Percentiles rank a stretch among this genome's conserved stretches.
Conservation (phyloP, 2,797 vertebrate genomes). For the Masticophis lateralis region DNA sequence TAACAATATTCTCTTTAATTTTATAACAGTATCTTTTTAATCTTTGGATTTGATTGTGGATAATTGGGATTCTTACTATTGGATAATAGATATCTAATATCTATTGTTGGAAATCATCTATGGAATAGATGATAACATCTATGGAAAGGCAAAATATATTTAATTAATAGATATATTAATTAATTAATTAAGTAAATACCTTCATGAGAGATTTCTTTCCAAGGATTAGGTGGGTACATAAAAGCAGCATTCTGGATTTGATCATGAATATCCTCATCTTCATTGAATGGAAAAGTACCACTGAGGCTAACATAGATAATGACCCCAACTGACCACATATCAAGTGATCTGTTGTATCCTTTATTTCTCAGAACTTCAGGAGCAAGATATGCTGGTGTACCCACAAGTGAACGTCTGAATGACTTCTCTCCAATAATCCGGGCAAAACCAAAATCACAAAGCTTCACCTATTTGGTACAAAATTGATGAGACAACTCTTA, state of each 20-base stretch:
- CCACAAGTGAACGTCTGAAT: constrained; percentile 92
- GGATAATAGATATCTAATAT: neutral
- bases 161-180: neutral
- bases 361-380: constrained; percentile 95
- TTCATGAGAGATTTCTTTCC: constrained; percentile 93
- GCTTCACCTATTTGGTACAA: constrained; percentile 84
- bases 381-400: constrained; percentile 93
- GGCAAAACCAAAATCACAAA: constrained; percentile 96
- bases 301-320: constrained; percentile 97
- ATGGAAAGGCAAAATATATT: neutral
- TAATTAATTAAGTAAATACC: constrained; percentile 68
- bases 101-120: neutral
- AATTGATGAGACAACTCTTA: constrained; percentile 15
- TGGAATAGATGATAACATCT: neutral
- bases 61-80: neutral
- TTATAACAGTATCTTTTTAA: neutral
- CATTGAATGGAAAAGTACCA: constrained; percentile 95
- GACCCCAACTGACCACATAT: constrained; percentile 98
- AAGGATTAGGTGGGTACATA: constrained; percentile 97
- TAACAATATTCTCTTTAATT: neutral
- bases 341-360: constrained; percentile 94
- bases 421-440: constrained; percentile 97
- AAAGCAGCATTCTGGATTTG: constrained; percentile 98
- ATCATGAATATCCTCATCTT: constrained; percentile 97
- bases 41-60: neutral